Percentiles rank a stretch among this genome's conserved stretches.
These are phyloP conservation scores for Chiloscyllium punctatum DNA, from an alignment of 2,797 vertebrate genomes.

Conservation along the genomic window DNA sequence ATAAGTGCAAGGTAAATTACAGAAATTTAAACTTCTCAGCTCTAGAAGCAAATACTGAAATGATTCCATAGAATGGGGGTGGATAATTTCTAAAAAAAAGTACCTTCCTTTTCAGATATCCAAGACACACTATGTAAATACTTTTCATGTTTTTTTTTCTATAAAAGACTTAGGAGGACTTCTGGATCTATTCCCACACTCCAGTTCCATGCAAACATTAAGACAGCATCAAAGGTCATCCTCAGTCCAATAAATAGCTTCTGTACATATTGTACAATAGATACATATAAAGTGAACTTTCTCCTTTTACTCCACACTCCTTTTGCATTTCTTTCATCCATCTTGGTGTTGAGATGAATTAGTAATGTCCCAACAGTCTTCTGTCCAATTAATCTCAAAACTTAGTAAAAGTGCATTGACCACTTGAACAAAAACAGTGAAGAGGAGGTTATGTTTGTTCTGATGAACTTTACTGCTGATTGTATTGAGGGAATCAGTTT, in stretches of 20 bases:
- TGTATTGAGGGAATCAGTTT: neutral
- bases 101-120: neutral
- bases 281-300: slow-evolving; percentile 36
- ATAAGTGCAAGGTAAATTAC: slow-evolving; percentile 28
- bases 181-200: slow-evolving; percentile 21
- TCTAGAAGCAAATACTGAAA: slow-evolving; percentile 12
- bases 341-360: neutral
- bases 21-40: slow-evolving; percentile 18
- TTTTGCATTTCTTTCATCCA: slow-evolving; percentile 19
- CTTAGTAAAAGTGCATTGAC: neutral
- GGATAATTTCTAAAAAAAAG: neutral
- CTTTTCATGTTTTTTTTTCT: slow-evolving; percentile 12
- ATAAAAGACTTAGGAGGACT: slow-evolving; percentile 1
- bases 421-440: slow-evolving; percentile 17
- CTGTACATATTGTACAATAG: slow-evolving; percentile 38
- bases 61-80: neutral
- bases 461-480: slow-evolving; percentile 21
- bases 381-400: slow-evolving; percentile 8
- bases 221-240: slow-evolving; percentile 21
- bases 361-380: neutral
- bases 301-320: neutral
- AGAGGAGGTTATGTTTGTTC: slow-evolving; percentile 19
- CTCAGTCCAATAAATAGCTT: slow-evolving; percentile 34
- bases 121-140: neutral
- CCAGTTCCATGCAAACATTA: slow-evolving; percentile 27